Evolutionary conservation across 1,140 invertebrate species (phyloP).

Genomic region (Helicoverpa armigera): DNA sequence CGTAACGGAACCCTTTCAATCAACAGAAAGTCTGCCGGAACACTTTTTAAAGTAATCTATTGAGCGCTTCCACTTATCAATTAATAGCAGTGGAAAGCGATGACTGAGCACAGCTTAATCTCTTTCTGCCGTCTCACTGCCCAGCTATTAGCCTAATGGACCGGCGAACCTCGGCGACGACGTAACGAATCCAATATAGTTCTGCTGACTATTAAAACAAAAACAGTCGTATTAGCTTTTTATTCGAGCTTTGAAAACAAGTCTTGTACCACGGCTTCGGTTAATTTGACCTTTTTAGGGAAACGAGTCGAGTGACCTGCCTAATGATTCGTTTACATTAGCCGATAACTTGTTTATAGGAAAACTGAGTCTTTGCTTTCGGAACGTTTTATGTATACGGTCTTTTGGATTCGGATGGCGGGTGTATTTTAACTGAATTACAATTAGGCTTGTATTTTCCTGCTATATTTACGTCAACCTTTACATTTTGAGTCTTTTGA

Average conservation of each 20-base stretch:
- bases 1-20: constrained; percentile 33
- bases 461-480: not conserved
- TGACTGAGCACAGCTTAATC: constrained; percentile 79
- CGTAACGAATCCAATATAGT: constrained; percentile 52
- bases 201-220: constrained; percentile 53
- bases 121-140: constrained; percentile 77
- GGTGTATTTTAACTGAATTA: constrained; percentile 22
- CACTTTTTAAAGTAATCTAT: constrained; percentile 48
- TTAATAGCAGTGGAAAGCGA: constrained; percentile 74
- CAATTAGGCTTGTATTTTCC: not conserved
- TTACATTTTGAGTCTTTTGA: not conserved
- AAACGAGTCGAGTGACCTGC: constrained; percentile 8
- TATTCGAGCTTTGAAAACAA: constrained; percentile 34
- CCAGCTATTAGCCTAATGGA: constrained; percentile 78
- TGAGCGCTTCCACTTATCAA: constrained; percentile 64
- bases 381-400: not conserved
- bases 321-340: constrained; percentile 30
- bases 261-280: not conserved
- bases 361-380: constrained; percentile 10
- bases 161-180: constrained; percentile 55
- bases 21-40: constrained; percentile 23
- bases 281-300: constrained; percentile 15
- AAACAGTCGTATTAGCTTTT: constrained; percentile 46
- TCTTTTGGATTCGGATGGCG: not conserved
- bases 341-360: constrained; percentile 24